These are phyloP conservation scores for Leuctra nigra DNA, from an alignment of 2,888 invertebrate species.

Conservation along the genomic window DNA sequence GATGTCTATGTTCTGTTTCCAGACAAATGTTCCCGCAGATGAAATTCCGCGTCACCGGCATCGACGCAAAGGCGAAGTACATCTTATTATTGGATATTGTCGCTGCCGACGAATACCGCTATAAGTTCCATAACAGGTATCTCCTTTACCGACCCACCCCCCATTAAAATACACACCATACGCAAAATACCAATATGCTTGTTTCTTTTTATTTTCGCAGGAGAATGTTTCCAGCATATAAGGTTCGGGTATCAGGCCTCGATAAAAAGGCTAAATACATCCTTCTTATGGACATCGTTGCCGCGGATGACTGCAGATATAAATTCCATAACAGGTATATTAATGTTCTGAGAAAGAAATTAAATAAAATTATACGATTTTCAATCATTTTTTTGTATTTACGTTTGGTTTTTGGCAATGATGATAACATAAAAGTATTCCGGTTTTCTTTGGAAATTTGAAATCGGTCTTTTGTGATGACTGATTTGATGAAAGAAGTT, in stretches of 20 bases:
- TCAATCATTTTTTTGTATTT: neutral
- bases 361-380: neutral
- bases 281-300: conserved; percentile 94
- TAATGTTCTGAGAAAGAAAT: conserved; percentile 9
- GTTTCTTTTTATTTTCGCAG: conserved; percentile 54
- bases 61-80: conserved; percentile 99
- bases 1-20: no score
- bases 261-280: conserved; percentile 98
- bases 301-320: conserved; percentile 93
- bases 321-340: conserved; percentile 86
- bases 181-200: no score
- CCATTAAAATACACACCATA: neutral
- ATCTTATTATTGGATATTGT: conserved; percentile 98
- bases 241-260: conserved; percentile 92
- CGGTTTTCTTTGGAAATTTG: neutral
- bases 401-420: no score
- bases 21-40: conserved; percentile 99
- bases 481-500: neutral
- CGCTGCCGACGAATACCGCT: conserved; percentile 97
- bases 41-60: conserved; percentile 96
- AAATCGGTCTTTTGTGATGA: neutral
- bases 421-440: neutral
- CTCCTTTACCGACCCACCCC: neutral
- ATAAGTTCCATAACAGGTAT: conserved; percentile 95
- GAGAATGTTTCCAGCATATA: conserved; percentile 97